phyloP scores from a whole-genome alignment of 2,797 vertebrate genomes.

The Pagetopsis macropterus region DNA sequence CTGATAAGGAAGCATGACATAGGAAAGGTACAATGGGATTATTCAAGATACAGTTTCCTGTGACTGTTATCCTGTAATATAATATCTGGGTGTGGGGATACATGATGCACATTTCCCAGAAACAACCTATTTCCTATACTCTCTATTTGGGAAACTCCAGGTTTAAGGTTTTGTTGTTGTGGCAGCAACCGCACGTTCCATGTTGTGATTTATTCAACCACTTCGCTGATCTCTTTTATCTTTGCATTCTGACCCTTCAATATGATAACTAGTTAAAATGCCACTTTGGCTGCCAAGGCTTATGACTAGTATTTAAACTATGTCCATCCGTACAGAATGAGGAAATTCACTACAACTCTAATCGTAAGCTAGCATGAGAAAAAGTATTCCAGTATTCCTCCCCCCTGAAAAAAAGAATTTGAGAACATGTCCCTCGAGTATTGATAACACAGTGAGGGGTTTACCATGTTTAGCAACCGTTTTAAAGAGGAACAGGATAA shows the following conservation, averaged over 20 bases:
- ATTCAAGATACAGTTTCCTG: conserved; percentile 33
- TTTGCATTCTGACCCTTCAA: not conserved
- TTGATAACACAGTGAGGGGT: too few relatives aligned
- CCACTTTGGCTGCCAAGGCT: too few relatives aligned
- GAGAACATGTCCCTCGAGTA: not conserved
- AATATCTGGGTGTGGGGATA: conserved; percentile 37
- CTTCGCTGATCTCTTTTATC: conserved; percentile 5
- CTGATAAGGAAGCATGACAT: conserved; percentile 41
- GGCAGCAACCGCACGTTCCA: not conserved
- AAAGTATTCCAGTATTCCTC: not conserved
- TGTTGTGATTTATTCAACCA: conserved; percentile 5
- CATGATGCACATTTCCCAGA: conserved; percentile 26
- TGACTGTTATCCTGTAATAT: conserved; percentile 26
- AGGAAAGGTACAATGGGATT: conserved; percentile 13
- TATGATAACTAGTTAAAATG: not conserved
- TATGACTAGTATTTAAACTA: not conserved
- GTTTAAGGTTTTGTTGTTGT: conserved; percentile 23
- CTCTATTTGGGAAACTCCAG: conserved; percentile 34
- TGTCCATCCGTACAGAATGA: not conserved
- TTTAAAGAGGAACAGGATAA: not conserved
- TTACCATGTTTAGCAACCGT: not conserved
- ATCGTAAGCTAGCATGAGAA: not conserved
- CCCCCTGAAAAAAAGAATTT: not conserved
- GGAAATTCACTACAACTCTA: not conserved
- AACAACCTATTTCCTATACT: conserved; percentile 42